Conservation (phyloP, 2,888 invertebrate genomes). For the Drosophila rubida region DNA sequence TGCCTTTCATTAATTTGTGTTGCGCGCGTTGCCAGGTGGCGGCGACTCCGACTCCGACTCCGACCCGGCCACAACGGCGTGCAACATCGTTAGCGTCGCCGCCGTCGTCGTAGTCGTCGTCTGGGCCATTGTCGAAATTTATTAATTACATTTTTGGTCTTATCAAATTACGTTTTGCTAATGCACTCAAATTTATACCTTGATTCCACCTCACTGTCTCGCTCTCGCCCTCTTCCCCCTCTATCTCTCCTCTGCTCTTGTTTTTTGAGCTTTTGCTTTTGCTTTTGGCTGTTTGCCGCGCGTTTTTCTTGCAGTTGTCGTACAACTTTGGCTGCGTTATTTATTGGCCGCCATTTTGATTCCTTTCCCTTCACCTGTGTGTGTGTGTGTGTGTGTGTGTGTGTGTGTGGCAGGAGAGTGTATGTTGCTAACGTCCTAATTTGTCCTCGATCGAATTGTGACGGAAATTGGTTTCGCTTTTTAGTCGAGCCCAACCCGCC, state of each 20-base stretch:
- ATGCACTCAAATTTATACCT: constrained; percentile 82
- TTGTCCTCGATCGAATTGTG: constrained; percentile 76
- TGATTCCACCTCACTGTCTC: constrained; percentile 23
- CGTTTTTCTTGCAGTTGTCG: constrained; percentile 7
- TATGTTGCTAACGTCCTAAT: constrained; percentile 57
- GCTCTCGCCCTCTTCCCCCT: neutral
- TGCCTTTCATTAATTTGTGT: constrained; percentile 71
- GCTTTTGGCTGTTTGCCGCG: constrained; percentile 45
- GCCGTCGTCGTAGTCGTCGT: constrained; percentile 6
- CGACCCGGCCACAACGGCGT: neutral
- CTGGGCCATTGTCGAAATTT: constrained; percentile 76
- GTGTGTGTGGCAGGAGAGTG: constrained; percentile 7
- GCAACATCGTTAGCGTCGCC: constrained; percentile 24
- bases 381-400: constrained; percentile 20
- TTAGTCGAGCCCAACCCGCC: constrained; percentile 16
- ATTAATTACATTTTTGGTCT: constrained; percentile 83
- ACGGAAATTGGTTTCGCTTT: constrained; percentile 78
- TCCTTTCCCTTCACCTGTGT: constrained; percentile 25
- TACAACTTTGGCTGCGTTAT: constrained; percentile 46
- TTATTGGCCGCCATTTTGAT: constrained; percentile 79
- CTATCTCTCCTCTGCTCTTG: constrained; percentile 10
- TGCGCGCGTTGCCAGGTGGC: constrained; percentile 50
- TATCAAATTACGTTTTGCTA: constrained; percentile 83
- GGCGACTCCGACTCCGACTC: neutral
- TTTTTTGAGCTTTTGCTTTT: constrained; percentile 71